Percentiles rank a stretch among this genome's conserved stretches.
phyloP scores from a whole-genome alignment of 2,888 invertebrate genomes.

The Stenotaenia linearis region DNA sequence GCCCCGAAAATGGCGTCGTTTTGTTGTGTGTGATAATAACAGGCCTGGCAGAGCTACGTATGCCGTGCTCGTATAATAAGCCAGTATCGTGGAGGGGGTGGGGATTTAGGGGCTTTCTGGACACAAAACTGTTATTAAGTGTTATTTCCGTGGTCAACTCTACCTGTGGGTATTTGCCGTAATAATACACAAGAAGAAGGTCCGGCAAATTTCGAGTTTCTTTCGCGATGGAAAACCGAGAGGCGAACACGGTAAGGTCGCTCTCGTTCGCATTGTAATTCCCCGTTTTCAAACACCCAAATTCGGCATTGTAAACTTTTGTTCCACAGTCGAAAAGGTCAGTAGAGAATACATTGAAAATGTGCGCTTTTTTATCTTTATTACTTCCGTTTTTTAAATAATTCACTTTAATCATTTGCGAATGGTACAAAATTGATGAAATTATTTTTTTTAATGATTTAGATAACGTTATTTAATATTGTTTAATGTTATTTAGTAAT shows the following conservation, averaged over 20 bases:
- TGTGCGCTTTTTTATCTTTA: too few species aligned
- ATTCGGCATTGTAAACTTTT: too few species aligned
- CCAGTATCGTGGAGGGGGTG: slow-evolving; percentile 4
- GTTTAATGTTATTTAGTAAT: too few species aligned
- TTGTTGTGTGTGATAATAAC: background rate
- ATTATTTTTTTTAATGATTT: too few species aligned
- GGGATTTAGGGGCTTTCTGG: background rate
- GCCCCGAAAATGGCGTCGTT: background rate
- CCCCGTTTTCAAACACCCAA: too few species aligned
- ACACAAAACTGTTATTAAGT: slow-evolving; percentile 9
- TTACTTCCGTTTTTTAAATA: too few species aligned
- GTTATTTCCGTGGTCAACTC: slow-evolving; percentile 4
- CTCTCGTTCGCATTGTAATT: background rate
- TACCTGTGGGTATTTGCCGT: background rate
- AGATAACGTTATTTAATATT: too few species aligned
- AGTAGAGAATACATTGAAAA: too few species aligned
- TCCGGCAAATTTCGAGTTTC: background rate
- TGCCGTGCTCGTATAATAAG: slow-evolving; percentile 9
- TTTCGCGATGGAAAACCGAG: background rate
- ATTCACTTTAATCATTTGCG: too few species aligned
- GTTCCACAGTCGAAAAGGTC: too few species aligned
- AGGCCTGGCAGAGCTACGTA: background rate
- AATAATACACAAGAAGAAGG: background rate
- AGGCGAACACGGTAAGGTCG: background rate
- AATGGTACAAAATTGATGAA: too few species aligned